Evolutionary conservation across 2,113 vertebrate species (phyloP), one percentile per base, ranked within the genome.

Genomic region (Neolamprologus caudopunctatus): DNA sequence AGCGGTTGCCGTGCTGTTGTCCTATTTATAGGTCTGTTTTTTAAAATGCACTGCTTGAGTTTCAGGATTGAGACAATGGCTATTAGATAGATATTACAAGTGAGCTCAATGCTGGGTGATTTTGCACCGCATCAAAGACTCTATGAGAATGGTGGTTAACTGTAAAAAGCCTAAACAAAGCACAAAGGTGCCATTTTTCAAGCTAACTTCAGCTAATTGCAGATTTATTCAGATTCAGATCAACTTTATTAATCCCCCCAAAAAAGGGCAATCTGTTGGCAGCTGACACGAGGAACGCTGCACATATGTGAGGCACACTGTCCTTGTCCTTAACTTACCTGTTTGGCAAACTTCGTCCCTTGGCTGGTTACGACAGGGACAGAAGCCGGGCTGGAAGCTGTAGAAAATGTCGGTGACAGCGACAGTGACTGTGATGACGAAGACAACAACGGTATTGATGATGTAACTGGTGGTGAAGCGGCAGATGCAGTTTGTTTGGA

Each of bases 21-120:
- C 93, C 94, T 95, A 95, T 95, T 95, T 94, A 93, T 96, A 95
- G 92, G 68, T 80, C 86, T 84, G 93, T 94, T 95, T 93, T 91
- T 94, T 94, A 68, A 91, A 93, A 94, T 89, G 81, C 58, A 42
- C 88, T 82, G 91, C 92, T 94, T 90, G 87, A 87, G 89, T 94
- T 94, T 92, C 92, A 87, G 86, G 82, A 84, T 82, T 51, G 88
- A 92, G 84, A 95, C 94, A 94, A 95, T 94, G 88, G 84, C 85
- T 94, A 40, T 81, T 89, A 92, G 93, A 91, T 93, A 91, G 91
- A 91, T 94, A 93, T 93, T 93, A 93, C 47, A 80, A 82, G 24
- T 55, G 54, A 89, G 75, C 51, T 78, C 71, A 89, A 78, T 84
- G 84, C 83, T 9, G 3, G 14, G 81, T 7, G 4, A 51, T 87